phyloP scores from a whole-genome alignment of 2,888 invertebrate species.

The Spilosoma lubricipeda region DNA sequence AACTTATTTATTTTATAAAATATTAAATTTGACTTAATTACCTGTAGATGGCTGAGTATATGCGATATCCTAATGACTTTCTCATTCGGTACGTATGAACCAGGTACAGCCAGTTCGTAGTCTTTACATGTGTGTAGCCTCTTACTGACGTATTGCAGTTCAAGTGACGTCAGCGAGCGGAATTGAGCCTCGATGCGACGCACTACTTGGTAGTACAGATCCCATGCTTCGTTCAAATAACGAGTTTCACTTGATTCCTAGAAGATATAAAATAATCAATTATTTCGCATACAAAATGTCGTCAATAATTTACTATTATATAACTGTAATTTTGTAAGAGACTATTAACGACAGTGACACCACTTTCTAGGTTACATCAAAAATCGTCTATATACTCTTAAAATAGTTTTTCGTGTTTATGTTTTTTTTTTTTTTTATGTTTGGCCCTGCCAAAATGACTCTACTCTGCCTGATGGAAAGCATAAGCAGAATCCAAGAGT shows the following conservation, averaged over 20 bases:
- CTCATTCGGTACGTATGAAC: conserved; percentile 98
- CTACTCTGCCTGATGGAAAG: no score
- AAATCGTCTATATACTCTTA: background rate
- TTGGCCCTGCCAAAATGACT: no score
- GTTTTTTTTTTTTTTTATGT: no score
- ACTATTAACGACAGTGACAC: background rate
- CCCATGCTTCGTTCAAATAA: conserved; percentile 99
- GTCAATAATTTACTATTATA: no score
- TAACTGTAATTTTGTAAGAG: background rate
- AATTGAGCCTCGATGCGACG: conserved; percentile 96
- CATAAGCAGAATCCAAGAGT: no score
- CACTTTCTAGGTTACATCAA: background rate
- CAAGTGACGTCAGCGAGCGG: conserved; percentile 94
- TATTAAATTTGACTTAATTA: conserved; percentile 55
- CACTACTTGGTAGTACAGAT: conserved; percentile 99
- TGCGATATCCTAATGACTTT: conserved; percentile 94
- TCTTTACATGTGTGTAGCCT: conserved; percentile 94
- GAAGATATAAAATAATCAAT: background rate
- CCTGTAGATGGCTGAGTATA: conserved; percentile 96
- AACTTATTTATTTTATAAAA: background rate
- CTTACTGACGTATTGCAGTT: conserved; percentile 97
- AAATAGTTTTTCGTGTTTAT: no score
- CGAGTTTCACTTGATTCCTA: conserved; percentile 93
- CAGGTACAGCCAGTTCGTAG: conserved; percentile 98
- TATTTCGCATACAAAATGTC: background rate